Base-by-base conservation (phyloP, 2,113 vertebrate species). In the Phoxinus phoxinus region DNA sequence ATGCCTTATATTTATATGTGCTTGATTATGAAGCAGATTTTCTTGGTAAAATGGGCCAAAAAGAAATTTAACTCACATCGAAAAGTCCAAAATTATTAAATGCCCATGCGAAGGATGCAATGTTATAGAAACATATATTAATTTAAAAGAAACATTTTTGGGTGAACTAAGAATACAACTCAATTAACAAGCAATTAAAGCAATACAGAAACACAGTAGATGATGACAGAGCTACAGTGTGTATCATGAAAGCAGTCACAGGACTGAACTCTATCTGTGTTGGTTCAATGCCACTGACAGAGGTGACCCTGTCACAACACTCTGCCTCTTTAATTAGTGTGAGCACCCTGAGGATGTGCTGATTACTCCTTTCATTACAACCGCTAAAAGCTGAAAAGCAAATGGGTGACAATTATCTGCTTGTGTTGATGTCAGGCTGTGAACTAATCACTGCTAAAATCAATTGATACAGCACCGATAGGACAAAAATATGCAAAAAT, bases 351-450 rank as follows among this genome's bases (percentile, higher is more conserved):
- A 44, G 63, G 63, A 63, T 44, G 51, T 23, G 53, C 37, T 78
- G 73, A 78, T 78, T 56, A 25, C 9, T 53, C 23, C 58, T 65
- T 56, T 85, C 65, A 78, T 85, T 69, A 85, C 27, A 61, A 13
- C 41, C 15, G 48, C 67, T 81, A 81, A 67, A 53, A 82, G 74
- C 48, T 76, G 27, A 51, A 81, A 69, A 81, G 59, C 79, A 85
- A 81, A 59, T 58, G 65, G 41, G 56, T 87, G 71, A 84, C 82
- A 76, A 79, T 59, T 85, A 85, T 71, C 63, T 0, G 84, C 35
- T 53, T 51, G 56, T 81, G 51, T n/a, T 2, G 17, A 4, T 81
- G 79, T 69, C 79, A 81, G 61, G 59, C 46, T 67, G 61, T 23
- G 58, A 81, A 65, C 59, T 81, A 65, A 80, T 72, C 53, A 63